phyloP scores from a whole-genome alignment of 2,888 invertebrate genomes.

The Drosophila nr. perissopoda region DNA sequence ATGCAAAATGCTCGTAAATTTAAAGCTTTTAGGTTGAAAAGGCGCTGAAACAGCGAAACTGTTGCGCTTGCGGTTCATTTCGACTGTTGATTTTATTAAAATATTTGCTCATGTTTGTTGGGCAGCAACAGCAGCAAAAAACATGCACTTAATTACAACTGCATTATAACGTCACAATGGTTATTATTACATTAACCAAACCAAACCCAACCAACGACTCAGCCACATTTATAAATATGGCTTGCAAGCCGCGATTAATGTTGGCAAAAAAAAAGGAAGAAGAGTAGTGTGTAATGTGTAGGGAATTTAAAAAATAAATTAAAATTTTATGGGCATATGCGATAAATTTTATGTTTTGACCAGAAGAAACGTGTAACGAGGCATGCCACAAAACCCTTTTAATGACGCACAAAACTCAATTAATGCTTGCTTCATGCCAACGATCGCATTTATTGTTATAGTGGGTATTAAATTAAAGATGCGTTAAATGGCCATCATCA shows the following conservation, averaged over 20 bases:
- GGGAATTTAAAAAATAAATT: constrained; percentile 66
- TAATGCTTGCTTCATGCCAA: constrained; percentile 57
- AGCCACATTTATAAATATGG: constrained; percentile 67
- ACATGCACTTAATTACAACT: constrained; percentile 71
- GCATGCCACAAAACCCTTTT: constrained; percentile 38
- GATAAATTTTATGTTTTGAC: constrained; percentile 67
- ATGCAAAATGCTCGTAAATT: constrained; percentile 52
- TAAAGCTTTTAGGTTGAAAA: constrained; percentile 32
- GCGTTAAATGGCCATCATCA: constrained; percentile 1
- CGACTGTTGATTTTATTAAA: constrained; percentile 68
- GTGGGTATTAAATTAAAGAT: constrained; percentile 36
- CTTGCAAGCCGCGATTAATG: constrained; percentile 57
- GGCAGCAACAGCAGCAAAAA: constrained; percentile 24
- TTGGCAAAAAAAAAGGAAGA: constrained; percentile 30
- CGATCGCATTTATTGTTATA: constrained; percentile 36
- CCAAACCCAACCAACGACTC: constrained; percentile 23
- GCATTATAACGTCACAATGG: constrained; percentile 70
- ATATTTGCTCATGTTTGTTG: constrained; percentile 53
- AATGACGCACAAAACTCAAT: constrained; percentile 56
- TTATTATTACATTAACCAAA: constrained; percentile 68
- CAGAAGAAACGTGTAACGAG: constrained; percentile 36
- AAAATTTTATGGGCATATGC: constrained; percentile 65
- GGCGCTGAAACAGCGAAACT: constrained; percentile 42
- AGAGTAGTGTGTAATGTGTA: constrained; percentile 29
- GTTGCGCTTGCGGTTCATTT: constrained; percentile 46